Evolutionary conservation across 2,113 vertebrate genomes (phyloP), one percentile per base, ranked within the genome.

Genomic region (Hymenochirus boettgeri): DNA sequence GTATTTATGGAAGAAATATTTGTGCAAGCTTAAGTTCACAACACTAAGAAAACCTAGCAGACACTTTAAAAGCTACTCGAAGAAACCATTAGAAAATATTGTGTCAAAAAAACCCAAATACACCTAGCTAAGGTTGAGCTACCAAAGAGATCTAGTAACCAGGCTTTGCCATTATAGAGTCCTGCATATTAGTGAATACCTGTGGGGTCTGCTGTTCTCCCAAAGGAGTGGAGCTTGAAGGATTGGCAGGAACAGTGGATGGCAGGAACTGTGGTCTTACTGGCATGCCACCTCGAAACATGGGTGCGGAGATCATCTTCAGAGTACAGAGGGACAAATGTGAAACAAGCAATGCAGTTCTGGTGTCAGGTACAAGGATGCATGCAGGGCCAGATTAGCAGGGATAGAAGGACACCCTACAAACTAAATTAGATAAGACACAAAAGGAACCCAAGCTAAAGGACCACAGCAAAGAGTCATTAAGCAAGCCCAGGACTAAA

Each of bases 201-300:
- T 96, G 93, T 83, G 91, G 76, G 77, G 90, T 87, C 67, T 84
- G 81, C 85, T 88, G 91, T 86, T 85, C 86, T 82, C 88, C 89
- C 76, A 89, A 76, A 57, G 88, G 79, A 60, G 84, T 76, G 71
- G 90, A 72, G 74, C 86, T 92, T 54, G 84, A 79, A 70, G 90
- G 82, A 22, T 83, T 73, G 80, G 90, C 76, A 61, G 85, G 86
- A 70, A 82, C 82, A 62, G 83, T 70, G 72, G 86, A 76, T 37
- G 92, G 91, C 54, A 92, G 90, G 82, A 93, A 82, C 79, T 90
- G 91, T 75, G 89, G 75, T 73, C 87, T 86, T 79, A 92, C 86
- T 86, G 86, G 88, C 85, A 95, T 92, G 85, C 85, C 88, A 47
- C 89, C 83, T 83, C 91, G 90, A 75, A 83, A 79, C 89, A 90